Percentiles rank a stretch among this genome's conserved stretches.
Evolutionary conservation across 2,113 vertebrate genomes (phyloP).

Genomic region (Etia nguti): DNA sequence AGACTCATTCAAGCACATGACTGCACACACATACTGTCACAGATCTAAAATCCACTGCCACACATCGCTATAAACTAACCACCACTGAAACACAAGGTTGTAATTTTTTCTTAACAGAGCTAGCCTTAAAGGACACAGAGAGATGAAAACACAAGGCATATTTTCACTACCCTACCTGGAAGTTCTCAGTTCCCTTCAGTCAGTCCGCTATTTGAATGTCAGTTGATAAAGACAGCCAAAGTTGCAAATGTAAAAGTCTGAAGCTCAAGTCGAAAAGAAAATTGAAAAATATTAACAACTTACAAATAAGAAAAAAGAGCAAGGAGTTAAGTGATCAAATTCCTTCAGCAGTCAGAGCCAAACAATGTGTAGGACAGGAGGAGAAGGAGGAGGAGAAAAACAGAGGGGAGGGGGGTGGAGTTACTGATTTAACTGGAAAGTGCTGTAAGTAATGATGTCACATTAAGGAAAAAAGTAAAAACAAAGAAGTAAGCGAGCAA

Average conservation of each 20-base stretch:
- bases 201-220: not conserved
- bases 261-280: not conserved
- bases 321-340: slow-evolving; percentile 34
- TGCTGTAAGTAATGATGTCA: slow-evolving; percentile 68
- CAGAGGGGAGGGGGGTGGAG: slow-evolving; percentile 31
- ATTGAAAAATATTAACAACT: not conserved
- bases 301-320: not conserved
- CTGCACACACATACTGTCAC: not conserved
- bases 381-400: slow-evolving; percentile 8
- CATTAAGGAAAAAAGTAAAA: slow-evolving; percentile 23
- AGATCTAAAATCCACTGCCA: slow-evolving; percentile 32
- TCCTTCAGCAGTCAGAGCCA: slow-evolving; percentile 35
- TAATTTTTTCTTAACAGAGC: not conserved
- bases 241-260: not conserved
- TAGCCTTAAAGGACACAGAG: not conserved
- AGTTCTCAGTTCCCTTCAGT: slow-evolving; percentile 11
- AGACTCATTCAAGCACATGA: not conserved
- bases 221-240: not conserved
- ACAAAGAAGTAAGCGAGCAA: slow-evolving; percentile 17
- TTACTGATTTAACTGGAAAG: no score
- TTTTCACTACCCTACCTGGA: slow-evolving; percentile 38
- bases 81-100: not conserved
- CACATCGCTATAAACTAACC: not conserved
- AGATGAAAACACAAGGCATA: not conserved
- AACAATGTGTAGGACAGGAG: slow-evolving; percentile 44